Percentiles rank a stretch among this genome's conserved stretches.
Conservation (phyloP, 2,888 invertebrate species). For the Morpho deidamia region DNA sequence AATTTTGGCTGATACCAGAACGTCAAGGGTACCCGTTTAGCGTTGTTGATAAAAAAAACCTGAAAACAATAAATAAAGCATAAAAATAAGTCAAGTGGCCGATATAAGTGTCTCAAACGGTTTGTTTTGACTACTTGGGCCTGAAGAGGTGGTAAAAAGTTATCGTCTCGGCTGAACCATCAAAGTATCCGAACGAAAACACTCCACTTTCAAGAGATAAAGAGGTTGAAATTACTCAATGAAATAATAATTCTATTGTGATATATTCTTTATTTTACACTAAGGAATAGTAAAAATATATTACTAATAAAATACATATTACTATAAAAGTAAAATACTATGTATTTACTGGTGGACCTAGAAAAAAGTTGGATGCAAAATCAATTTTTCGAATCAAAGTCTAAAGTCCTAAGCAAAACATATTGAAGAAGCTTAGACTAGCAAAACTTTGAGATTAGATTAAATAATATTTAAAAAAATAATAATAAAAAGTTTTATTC, state of each 20-base stretch:
- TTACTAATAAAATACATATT: too few species aligned
- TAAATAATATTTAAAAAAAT: too few species aligned
- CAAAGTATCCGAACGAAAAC: constrained; percentile 39
- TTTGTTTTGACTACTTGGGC: constrained; percentile 71
- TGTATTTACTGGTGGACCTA: too few species aligned
- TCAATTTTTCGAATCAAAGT: too few species aligned
- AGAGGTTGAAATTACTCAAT: not conserved
- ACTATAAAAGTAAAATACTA: too few species aligned
- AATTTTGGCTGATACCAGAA: not conserved
- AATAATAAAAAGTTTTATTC: too few species aligned
- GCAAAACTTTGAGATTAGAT: too few species aligned
- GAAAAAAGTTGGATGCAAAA: too few species aligned
- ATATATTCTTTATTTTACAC: too few species aligned
- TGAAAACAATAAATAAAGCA: constrained; percentile 50
- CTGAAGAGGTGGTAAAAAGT: constrained; percentile 52
- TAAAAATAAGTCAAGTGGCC: constrained; percentile 69
- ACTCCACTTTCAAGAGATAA: constrained; percentile 9
- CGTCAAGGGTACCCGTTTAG: constrained; percentile 5
- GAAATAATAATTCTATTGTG: not conserved
- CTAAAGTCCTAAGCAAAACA: too few species aligned
- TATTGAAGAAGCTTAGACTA: too few species aligned
- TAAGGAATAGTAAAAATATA: too few species aligned
- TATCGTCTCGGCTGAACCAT: constrained; percentile 52
- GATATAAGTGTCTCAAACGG: constrained; percentile 62
- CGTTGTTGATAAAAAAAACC: constrained; percentile 12